Conservation (phyloP, 2,113 vertebrate genomes). For the Pedetes capensis region DNA sequence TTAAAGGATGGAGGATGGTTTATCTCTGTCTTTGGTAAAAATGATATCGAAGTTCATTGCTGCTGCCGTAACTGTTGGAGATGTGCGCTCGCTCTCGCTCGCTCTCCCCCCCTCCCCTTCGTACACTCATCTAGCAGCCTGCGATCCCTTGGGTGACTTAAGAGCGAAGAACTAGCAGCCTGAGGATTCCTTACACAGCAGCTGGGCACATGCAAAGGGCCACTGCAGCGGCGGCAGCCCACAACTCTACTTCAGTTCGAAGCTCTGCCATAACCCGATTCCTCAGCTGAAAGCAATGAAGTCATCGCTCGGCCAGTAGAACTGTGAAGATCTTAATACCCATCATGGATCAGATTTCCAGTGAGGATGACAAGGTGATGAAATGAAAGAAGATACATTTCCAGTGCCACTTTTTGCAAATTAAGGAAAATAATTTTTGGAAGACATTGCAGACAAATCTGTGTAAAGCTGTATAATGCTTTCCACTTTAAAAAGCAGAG, state of each 20-base stretch:
- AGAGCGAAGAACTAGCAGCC: constrained; percentile 51
- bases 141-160: constrained; percentile 54
- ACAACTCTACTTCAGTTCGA: constrained; percentile 43
- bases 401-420: constrained; percentile 50
- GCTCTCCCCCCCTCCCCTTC: no score
- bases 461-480: constrained; percentile 40
- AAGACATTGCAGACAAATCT: constrained; percentile 12
- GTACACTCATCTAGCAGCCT: not conserved
- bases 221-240: constrained; percentile 36
- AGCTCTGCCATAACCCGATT: constrained; percentile 46
- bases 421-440: not conserved
- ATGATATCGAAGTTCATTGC: constrained; percentile 53
- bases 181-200: constrained; percentile 55
- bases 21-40: constrained; percentile 48
- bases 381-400: constrained; percentile 23
- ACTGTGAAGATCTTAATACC: constrained; percentile 63
- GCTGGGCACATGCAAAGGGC: constrained; percentile 38
- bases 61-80: constrained; percentile 68
- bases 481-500: constrained; percentile 8
- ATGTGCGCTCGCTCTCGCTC: no score
- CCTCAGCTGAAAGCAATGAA: constrained; percentile 69
- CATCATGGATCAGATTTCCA: constrained; percentile 37
- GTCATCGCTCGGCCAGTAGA: constrained; percentile 60
- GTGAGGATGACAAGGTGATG: constrained; percentile 43
- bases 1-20: constrained; percentile 52